Conservation (phyloP, 1,140 invertebrate species). For the Fopius arisanus region DNA sequence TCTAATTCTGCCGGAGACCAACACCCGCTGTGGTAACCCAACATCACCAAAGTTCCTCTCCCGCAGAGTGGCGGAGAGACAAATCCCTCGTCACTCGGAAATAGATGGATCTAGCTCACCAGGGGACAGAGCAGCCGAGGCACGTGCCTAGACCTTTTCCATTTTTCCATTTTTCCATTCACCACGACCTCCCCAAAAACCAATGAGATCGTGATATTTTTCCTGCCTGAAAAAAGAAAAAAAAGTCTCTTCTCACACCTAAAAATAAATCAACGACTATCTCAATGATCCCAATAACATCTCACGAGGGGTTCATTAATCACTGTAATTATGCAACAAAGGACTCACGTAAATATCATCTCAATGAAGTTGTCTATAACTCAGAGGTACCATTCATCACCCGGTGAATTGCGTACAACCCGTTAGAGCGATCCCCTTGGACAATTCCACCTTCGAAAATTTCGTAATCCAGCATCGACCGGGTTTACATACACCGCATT, state of each 20-base stretch:
- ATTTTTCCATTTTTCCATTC: neutral
- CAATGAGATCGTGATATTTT: neutral
- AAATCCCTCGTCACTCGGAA: neutral
- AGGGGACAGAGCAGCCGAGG: neutral
- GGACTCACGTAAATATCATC: neutral
- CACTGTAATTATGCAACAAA: neutral
- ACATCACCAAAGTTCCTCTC: neutral
- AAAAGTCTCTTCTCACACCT: neutral
- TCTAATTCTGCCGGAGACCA: too few species aligned
- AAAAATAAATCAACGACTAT: neutral
- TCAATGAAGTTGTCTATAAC: constrained; percentile 9
- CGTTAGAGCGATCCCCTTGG: neutral
- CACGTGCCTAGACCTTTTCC: neutral
- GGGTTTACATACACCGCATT: neutral
- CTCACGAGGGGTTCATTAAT: neutral
- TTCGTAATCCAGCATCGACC: neutral
- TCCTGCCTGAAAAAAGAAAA: neutral
- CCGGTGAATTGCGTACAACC: neutral
- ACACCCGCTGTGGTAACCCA: neutral
- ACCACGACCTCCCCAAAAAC: neutral
- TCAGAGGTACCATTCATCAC: neutral
- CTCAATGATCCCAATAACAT: neutral
- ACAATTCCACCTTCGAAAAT: constrained; percentile 2
- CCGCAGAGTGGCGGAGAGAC: neutral
- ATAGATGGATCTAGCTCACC: neutral